Evolutionary conservation across 2,888 invertebrate species (phyloP), one percentile per base, ranked within the genome.

Genomic region (Syritta pipiens): DNA sequence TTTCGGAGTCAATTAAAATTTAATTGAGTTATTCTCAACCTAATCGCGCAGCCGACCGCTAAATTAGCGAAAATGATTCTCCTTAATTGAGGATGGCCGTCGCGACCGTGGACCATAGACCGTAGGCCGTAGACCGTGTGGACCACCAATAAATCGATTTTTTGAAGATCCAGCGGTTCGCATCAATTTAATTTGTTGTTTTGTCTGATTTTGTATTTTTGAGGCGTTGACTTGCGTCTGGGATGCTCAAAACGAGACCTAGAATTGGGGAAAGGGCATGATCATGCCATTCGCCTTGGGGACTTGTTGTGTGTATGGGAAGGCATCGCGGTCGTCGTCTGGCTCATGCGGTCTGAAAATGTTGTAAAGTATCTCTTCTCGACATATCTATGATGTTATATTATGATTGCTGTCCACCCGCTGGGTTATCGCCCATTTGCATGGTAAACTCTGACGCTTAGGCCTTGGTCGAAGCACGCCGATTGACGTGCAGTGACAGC

Each of bases 41-140:
- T 65, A 81, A 76, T 42, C 55, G 76, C 65, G 67, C n/a, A n/a
- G 67, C 63, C 68, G 77, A 82, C 76, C 82, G 83, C 82, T 83
- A 83, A 85, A 84, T 85, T 84, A 82, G 84, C 85, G 85, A 84
- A 85, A 85, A n/a, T n/a, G 84, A 85, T 85, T 83, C 81, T 63
- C 79, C 74, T 81, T 82, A 81, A 82, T 82, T 82, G 81, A 75
- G 75, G 82, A 55, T 20, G 57, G 19, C 24, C 57, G 12, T 3
- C n/a, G n/a, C n/a, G n/a, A n/a, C n/a, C n/a, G n/a, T n/a, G n/a
- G 17, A 20, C 9, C 55, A 24, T 20, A 9, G 10, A 20, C 20
- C 57, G 12, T 3, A 49, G 48, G 35, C 14, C 20, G 14, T 14
- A 40, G 59, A 59, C 14, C 32, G 19, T 14, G 17, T 24, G 44